Percentiles rank a stretch among this genome's conserved stretches.
Conservation (phyloP, 2,113 vertebrate species). For the Cyprichromis sp. region DNA sequence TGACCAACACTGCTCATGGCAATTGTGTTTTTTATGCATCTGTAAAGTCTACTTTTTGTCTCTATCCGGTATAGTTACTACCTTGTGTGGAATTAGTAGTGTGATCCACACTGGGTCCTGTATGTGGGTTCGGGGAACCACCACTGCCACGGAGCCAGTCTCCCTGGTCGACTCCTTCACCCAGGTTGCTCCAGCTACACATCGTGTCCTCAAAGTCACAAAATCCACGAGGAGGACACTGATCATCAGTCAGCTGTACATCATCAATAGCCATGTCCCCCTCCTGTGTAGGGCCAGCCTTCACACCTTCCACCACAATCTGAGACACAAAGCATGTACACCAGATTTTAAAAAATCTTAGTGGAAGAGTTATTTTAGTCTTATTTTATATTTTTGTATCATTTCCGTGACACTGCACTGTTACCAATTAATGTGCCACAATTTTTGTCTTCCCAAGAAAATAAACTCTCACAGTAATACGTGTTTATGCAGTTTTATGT, state of each 20-base stretch:
- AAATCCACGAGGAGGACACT: constrained; percentile 43
- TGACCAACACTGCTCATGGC: not conserved
- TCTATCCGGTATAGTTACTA: not conserved
- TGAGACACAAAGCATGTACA: not conserved
- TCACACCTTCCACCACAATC: constrained; percentile 68
- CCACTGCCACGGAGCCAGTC: constrained; percentile 69
- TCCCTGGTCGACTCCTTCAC: constrained; percentile 36
- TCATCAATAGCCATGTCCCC: constrained; percentile 71
- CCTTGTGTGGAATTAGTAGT: constrained; percentile 61
- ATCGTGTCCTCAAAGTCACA: constrained; percentile 69
- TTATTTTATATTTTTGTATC: not conserved
- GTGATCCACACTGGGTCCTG: constrained; percentile 64
- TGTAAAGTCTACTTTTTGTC: not conserved
- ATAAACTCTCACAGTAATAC: not conserved
- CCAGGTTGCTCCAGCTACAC: constrained; percentile 68
- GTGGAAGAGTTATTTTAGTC: not conserved
- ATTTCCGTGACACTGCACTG: not conserved
- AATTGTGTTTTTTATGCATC: not conserved
- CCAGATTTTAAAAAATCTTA: not conserved
- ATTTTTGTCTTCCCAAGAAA: not conserved
- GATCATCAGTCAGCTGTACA: constrained; percentile 35
- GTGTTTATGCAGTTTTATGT: not conserved
- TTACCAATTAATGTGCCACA: not conserved
- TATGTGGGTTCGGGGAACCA: constrained; percentile 29
- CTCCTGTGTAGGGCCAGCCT: constrained; percentile 27